A percentile compares a stretch with the other conserved stretches of the same genome.
Evolutionary conservation across 2,113 vertebrate species (phyloP).

Genomic region (Narcine bancroftii): DNA sequence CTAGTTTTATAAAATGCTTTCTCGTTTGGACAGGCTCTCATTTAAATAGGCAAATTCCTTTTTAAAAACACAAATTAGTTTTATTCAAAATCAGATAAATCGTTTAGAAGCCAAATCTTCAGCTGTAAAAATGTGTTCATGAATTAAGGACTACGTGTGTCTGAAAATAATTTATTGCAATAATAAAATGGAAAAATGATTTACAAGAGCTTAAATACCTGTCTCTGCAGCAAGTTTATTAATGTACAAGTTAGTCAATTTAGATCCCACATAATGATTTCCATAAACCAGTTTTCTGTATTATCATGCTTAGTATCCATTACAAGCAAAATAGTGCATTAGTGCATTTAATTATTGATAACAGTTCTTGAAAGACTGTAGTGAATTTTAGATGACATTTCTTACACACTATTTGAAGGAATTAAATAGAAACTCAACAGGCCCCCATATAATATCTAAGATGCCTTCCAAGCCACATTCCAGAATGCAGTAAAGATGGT

Average conservation of each 20-base stretch:
- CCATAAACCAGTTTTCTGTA: background rate
- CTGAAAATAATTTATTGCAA: constrained; percentile 20
- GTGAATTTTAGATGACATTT: background rate
- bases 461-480: constrained; percentile 40
- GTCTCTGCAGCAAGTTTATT: background rate
- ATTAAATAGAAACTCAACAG: constrained; percentile 18
- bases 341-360: background rate
- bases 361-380: background rate
- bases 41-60: background rate
- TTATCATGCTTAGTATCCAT: background rate
- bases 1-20: background rate
- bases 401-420: constrained; percentile 28
- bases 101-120: background rate
- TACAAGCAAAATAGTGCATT: constrained; percentile 7
- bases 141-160: background rate
- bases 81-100: background rate
- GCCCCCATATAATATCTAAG: background rate
- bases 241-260: background rate
- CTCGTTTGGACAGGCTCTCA: background rate
- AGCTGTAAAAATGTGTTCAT: background rate
- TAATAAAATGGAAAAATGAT: background rate
- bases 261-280: background rate
- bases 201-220: constrained; percentile 22
- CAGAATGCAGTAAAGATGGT: constrained; percentile 49
- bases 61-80: background rate